Conservation (phyloP, 2,888 invertebrate species). For the Ecliptopera silaceata region DNA sequence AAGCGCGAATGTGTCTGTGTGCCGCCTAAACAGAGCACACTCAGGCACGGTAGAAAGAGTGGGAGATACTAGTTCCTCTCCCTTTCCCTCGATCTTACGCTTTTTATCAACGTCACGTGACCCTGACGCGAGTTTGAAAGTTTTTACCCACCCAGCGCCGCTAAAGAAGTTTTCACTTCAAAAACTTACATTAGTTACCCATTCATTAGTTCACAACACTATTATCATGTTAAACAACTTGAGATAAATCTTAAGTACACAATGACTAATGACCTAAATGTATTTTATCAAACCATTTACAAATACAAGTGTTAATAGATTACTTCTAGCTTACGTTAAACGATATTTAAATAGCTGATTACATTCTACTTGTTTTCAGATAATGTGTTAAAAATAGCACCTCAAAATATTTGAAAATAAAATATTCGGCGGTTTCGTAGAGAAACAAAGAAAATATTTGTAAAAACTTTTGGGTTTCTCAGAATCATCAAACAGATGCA, state of each 20-base stretch:
- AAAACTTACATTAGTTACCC: constrained; percentile 1
- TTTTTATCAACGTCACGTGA: no score
- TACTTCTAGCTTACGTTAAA: constrained; percentile 20
- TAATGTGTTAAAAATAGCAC: background rate
- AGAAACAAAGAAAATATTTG: background rate
- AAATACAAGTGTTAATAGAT: constrained; percentile 15
- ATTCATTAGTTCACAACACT: constrained; percentile 13
- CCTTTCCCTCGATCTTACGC: no score
- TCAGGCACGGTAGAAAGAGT: no score
- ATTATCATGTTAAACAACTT: constrained; percentile 23
- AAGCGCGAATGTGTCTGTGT: no score
- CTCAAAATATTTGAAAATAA: background rate
- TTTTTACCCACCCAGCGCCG: background rate
- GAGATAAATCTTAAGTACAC: constrained; percentile 31
- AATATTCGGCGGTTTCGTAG: no score
- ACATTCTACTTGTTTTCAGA: background rate
- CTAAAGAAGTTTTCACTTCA: background rate
- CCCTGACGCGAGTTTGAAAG: no score
- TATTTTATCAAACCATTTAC: constrained; percentile 36
- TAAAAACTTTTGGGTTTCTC: no score
- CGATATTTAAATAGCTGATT: constrained; percentile 15
- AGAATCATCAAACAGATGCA: no score
- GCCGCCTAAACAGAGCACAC: no score
- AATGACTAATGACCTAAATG: constrained; percentile 27
- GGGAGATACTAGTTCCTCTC: no score